A percentile compares a stretch with the other conserved stretches of the same genome.
phyloP scores from a whole-genome alignment of 2,113 vertebrate species.

The Scortum barcoo region DNA sequence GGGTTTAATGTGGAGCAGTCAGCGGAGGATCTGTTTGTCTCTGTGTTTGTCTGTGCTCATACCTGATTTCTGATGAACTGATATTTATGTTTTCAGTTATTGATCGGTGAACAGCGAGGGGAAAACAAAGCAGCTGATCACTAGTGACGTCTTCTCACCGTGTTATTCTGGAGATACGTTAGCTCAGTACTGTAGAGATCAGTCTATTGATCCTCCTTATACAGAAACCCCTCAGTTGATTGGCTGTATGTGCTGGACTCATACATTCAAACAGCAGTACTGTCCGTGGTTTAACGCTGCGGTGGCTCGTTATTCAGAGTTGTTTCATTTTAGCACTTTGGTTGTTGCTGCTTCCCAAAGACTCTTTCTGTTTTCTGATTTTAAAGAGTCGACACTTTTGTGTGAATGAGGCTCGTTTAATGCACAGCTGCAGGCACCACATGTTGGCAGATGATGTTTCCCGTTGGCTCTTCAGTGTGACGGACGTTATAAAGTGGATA shows the following conservation, averaged over 20 bases:
- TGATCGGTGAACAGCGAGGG: neutral
- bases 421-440: neutral
- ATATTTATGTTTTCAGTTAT: neutral
- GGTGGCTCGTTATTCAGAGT: neutral
- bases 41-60: slow-evolving; percentile 5
- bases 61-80: neutral
- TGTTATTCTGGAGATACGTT: neutral
- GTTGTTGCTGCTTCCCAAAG: slow-evolving; percentile 45
- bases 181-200: neutral
- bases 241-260: slow-evolving; percentile 16
- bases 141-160: neutral
- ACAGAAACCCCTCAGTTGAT: slow-evolving; percentile 1
- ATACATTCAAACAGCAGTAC: slow-evolving; percentile 27
- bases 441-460: neutral
- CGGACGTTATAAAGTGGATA: neutral
- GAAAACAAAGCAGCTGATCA: neutral
- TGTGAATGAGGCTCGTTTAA: neutral
- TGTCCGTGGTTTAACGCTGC: slow-evolving; percentile 6
- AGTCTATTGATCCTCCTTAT: neutral
- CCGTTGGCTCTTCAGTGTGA: neutral
- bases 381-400: neutral
- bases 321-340: slow-evolving; percentile 26
- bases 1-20: neutral
- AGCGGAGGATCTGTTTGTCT: neutral
- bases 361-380: slow-evolving; percentile 14